Evolutionary conservation across 2,797 vertebrate genomes (phyloP).

Genomic region (Pseudomugil gertrudae): DNA sequence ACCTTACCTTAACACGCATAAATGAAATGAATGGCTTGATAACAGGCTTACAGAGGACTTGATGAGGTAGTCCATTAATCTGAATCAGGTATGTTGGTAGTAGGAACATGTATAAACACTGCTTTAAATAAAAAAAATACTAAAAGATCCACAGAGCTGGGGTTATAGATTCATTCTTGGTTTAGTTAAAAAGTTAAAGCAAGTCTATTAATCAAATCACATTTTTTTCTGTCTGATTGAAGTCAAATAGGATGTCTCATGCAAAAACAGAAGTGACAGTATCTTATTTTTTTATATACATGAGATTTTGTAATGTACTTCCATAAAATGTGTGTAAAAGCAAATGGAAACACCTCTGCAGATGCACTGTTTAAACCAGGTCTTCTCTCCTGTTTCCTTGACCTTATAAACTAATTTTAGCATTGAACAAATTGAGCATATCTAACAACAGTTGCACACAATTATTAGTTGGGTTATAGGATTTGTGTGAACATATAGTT

Average conservation of each 20-base stretch:
- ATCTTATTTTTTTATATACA: not conserved
- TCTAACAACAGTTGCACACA: no score
- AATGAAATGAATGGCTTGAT: no score
- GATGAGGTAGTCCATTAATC: no score
- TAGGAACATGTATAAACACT: no score
- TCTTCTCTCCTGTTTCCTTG: not conserved
- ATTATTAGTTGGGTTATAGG: not conserved
- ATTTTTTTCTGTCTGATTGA: not conserved
- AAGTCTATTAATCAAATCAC: not conserved
- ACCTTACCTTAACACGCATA: no score
- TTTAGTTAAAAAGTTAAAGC: not conserved
- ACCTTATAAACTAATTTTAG: not conserved
- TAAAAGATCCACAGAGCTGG: not conserved
- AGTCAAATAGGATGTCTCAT: not conserved
- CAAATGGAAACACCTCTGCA: not conserved
- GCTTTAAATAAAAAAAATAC: no score
- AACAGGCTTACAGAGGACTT: no score
- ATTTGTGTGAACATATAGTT: no score
- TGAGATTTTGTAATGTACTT: not conserved
- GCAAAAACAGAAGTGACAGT: not conserved
- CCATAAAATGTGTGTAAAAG: not conserved
- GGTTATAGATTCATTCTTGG: not conserved
- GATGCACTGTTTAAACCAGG: not conserved
- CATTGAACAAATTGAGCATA: no score
- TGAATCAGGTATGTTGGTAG: no score